Conservation (phyloP, 1,140 invertebrate genomes). For the Listronotus bonariensis region DNA sequence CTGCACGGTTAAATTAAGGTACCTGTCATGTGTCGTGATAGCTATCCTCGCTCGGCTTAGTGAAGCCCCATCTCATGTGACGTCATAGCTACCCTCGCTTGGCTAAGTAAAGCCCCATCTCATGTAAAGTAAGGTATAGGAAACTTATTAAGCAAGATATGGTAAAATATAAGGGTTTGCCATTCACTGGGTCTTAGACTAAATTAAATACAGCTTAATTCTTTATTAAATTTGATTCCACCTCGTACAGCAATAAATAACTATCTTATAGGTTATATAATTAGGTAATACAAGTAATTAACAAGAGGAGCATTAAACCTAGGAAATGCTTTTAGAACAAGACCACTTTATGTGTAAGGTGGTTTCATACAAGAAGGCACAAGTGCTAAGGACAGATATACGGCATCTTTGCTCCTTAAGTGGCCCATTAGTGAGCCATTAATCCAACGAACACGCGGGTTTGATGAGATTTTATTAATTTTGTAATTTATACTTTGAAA, state of each 20-base stretch:
- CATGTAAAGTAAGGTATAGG: too few relatives aligned
- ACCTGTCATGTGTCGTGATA: too few relatives aligned
- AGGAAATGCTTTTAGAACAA: constrained; percentile 14
- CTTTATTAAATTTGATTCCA: too few relatives aligned
- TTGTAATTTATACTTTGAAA: constrained; percentile 1
- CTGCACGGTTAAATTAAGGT: too few relatives aligned
- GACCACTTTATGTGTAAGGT: constrained; percentile 32
- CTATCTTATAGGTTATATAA: constrained; percentile 13
- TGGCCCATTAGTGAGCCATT: constrained; percentile 25
- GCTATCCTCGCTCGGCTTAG: too few relatives aligned
- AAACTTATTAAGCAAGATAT: too few relatives aligned
- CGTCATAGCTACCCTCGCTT: too few relatives aligned
- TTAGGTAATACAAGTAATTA: constrained; percentile 1
- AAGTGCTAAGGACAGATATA: constrained; percentile 31
- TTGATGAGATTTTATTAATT: constrained; percentile 33
- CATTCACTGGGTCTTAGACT: too few relatives aligned
- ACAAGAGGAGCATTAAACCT: constrained; percentile 10
- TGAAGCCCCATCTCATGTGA: too few relatives aligned
- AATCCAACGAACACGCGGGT: constrained; percentile 16
- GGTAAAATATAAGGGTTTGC: too few relatives aligned
- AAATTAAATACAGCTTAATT: too few relatives aligned
- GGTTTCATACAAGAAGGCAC: constrained; percentile 25
- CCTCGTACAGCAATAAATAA: not conserved
- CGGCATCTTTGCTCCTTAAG: constrained; percentile 28
- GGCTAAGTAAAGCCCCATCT: too few relatives aligned